Base-by-base conservation (phyloP, 2,113 vertebrate genomes). In the Danionella cerebrum region DNA sequence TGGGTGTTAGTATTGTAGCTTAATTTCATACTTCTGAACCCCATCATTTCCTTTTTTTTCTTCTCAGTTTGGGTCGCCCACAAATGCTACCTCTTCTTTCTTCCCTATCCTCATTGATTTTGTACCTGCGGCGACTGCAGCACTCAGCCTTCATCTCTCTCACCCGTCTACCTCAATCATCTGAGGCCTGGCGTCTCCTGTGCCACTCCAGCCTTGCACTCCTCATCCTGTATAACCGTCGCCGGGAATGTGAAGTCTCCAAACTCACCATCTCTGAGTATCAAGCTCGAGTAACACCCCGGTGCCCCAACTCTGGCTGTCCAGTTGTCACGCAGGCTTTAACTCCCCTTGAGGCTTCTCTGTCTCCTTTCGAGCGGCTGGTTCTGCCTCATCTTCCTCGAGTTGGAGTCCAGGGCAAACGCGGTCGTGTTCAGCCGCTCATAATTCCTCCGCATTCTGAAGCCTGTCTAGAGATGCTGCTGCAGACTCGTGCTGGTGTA, bases 191-290 rank as follows among this genome's bases (percentile, higher is more conserved):
- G 88, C 86, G 87, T 21, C 83, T 88, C 44, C 86, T 90, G 44
- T 90, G 89, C 75, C 89, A 90, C 66, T 84, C 88, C 74, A 90
- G 87, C 78, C 82, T 90, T 50, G 86, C 85, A 2, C 79, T 89
- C 29, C 86, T 89, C 59, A 90, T 89, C 79, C 87, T 89, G 62
- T 90, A 86, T 80, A 90, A 90, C 73, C 86, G 89, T 14, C 84
- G 88, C 27, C 79, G 89, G 4, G 89, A 90, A 69, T 89, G 88
- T 5, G 89, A 90, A 76, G 85, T 87, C 33, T 86, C 89, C 41
- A 90, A 90, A 72, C 85, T 90, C 65, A 87, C 85, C 8, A 55
- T 89, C 65, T 80, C 82, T 45, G 88, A 89, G 76, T 90, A 90
- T 72, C 82, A 55, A 54, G 79, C 71, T 63, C 86, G 89, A 0